Evolutionary conservation across 2,797 vertebrate species (phyloP), one percentile per base, ranked within the genome.

Genomic region (Rhyacichthys aspro): DNA sequence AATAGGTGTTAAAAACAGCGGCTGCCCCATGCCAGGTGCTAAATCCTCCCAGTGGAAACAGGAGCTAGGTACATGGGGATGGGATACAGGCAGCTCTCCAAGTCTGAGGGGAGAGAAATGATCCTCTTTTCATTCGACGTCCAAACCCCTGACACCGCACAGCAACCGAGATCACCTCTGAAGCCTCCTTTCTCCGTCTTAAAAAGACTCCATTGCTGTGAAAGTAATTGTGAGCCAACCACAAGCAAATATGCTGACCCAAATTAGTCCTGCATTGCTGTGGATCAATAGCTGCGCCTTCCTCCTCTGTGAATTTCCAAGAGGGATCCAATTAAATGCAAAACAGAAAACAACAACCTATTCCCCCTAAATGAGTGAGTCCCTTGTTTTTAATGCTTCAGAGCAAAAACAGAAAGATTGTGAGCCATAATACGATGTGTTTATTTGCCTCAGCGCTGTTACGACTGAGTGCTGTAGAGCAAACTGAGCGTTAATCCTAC

Each of bases 231-330:
- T 49, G 41, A 33, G 10, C 9, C 45, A 23, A 12, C 32, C 62
- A 33, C 48, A 9, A 50, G 63, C 53, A 70, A 75, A 86, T 59
- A 69, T 34, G 75, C 70, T 84, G 79, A 85, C 82, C 71, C 79
- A 87, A 47, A 88, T 83, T 76, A 73, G 79, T 76, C 72, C 57
- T 67, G 65, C 67, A 39, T 55, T 36, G 69, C 79, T 81, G 61
- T 42, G 54, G 77, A 78, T 82, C 81, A 68, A 68, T 74, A 72
- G 55, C 60, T 74, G 71, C 53, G 15, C 74, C 78, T 1, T 50
- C 59, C 54, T 69, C 74, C 62, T 58, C 67, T 32, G 58, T 45
- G 67, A 43, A 43, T 63, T 54, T 15, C 37, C 19, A 68, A 42
- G 61, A 9, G 49, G n/a, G 23, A 14, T 67, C 58, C 70, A 72